These are phyloP conservation scores for Eueides isabella DNA, from an alignment of 1,140 invertebrate species.

Conservation along the genomic window DNA sequence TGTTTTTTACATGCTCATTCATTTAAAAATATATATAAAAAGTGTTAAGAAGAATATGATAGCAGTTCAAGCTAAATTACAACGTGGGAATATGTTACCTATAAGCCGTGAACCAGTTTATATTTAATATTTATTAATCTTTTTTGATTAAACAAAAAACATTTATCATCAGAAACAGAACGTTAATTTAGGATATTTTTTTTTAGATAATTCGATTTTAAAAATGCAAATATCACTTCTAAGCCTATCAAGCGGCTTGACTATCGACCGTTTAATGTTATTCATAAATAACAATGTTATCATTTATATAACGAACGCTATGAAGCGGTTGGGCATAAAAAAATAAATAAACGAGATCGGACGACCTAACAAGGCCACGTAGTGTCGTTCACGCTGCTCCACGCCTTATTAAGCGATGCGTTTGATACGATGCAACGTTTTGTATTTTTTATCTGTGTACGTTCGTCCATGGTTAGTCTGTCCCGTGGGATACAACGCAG, in stretches of 20 bases:
- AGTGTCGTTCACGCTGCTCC: slow-evolving; percentile 45
- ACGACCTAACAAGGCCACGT: slow-evolving; percentile 61
- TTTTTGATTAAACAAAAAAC: background rate
- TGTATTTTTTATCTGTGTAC: background rate
- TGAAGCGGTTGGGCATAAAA: slow-evolving; percentile 31
- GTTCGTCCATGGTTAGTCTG: background rate
- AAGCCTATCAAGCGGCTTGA: background rate
- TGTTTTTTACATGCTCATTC: background rate
- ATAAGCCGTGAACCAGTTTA: too few relatives aligned
- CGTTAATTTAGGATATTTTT: too few relatives aligned
- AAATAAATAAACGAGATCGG: slow-evolving; percentile 51
- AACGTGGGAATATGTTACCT: background rate
- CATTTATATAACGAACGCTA: slow-evolving; percentile 22
- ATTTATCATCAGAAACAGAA: too few relatives aligned
- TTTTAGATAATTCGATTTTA: background rate
- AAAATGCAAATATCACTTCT: background rate
- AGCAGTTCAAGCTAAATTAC: background rate
- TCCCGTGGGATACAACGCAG: background rate
- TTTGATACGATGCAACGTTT: slow-evolving; percentile 31
- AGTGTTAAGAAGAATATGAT: background rate
- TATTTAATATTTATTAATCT: too few relatives aligned
- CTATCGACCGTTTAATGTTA: background rate
- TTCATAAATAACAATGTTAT: slow-evolving; percentile 15
- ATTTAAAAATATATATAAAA: background rate
- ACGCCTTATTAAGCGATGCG: slow-evolving; percentile 13